Conservation (phyloP, 2,888 invertebrate species). For the Scelioninae gen. 2 region DNA sequence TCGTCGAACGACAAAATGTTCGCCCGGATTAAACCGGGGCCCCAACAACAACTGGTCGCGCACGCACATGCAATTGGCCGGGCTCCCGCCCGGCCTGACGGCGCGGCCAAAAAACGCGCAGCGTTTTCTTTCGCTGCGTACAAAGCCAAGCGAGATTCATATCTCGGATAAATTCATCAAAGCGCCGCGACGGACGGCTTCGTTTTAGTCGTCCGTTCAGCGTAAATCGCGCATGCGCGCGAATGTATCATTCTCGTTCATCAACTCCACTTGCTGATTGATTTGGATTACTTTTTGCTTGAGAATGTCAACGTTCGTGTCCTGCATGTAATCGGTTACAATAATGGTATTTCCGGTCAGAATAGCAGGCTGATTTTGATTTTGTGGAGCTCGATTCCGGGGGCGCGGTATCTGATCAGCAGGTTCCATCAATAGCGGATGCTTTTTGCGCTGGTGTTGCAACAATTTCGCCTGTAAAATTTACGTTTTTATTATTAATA, state of each 20-base stretch:
- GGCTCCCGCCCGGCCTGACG: slow-evolving; percentile 56
- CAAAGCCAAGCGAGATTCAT: slow-evolving; percentile 73
- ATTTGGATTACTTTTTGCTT: slow-evolving; percentile 69
- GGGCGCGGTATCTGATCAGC: slow-evolving; percentile 73
- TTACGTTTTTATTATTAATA: slow-evolving; percentile 4
- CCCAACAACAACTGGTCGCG: slow-evolving; percentile 70
- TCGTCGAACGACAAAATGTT: slow-evolving; percentile 44
- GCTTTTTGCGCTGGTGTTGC: slow-evolving; percentile 82
- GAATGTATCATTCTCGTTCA: slow-evolving; percentile 67
- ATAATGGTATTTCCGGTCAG: slow-evolving; percentile 66
- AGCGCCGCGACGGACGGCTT: slow-evolving; percentile 59
- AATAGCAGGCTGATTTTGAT: slow-evolving; percentile 69
- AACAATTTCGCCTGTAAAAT: slow-evolving; percentile 78
- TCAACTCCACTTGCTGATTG: slow-evolving; percentile 66
- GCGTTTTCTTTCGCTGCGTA: slow-evolving; percentile 61
- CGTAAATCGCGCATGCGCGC: slow-evolving; percentile 74
- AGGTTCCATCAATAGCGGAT: slow-evolving; percentile 76
- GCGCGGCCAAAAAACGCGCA: slow-evolving; percentile 68
- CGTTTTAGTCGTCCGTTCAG: slow-evolving; percentile 63
- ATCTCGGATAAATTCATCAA: slow-evolving; percentile 70
- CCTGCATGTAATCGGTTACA: slow-evolving; percentile 67
- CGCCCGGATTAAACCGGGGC: slow-evolving; percentile 65
- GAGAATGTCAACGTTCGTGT: slow-evolving; percentile 65
- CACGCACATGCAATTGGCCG: slow-evolving; percentile 62
- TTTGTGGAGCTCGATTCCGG: slow-evolving; percentile 70